Base-by-base conservation (phyloP, 1,140 invertebrate species). In the Heliconius hewitsoni region DNA sequence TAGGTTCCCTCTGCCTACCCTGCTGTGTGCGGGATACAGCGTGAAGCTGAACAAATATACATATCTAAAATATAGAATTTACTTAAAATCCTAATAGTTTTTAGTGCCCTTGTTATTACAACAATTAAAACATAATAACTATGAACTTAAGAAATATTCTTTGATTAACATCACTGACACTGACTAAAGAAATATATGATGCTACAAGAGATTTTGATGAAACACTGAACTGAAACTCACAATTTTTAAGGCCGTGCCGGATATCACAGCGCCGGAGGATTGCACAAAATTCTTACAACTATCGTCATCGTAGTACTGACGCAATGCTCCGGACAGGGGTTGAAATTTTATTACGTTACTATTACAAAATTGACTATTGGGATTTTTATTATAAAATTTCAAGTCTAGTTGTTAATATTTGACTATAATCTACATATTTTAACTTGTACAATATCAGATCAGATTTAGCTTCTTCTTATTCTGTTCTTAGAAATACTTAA, bases 401-500 rank as follows among this genome's bases (percentile, higher is more conserved):
- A 34, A 34, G 0, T 37, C 19, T 18, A 57, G n/a, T 57, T 74
- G 11, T 37, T 37, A 60, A n/a, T 37, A 34, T 39, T 39, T 55
- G 50, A 0, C 5, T 60, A 60, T n/a, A 52, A 30, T 74, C 9
- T 9, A 57, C 18, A 55, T 8, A 55, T n/a, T 57, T 57, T 57
- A 55, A 13, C 52, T 46, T 23, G 50, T 9, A 42, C 23, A 70
- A 76, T 18, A 70, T 13, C 74, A 42, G 39, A 70, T 13, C 74
- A 42, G 39, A 5, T 71, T 75, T 42, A 75, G 37, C 23, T 8
- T 66, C 18, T 23, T 27, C 4, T 66, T 27, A 76, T 60, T 46
- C 8, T 9, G 23, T 50, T 55, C 55, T 71, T 70, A 46, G 52
- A 74, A 39, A 46, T 23, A 50, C 55, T 79, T 50, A 77, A 83